Evolutionary conservation across 1,140 invertebrate species (phyloP).

Genomic region (Sycophaga agraensis): DNA sequence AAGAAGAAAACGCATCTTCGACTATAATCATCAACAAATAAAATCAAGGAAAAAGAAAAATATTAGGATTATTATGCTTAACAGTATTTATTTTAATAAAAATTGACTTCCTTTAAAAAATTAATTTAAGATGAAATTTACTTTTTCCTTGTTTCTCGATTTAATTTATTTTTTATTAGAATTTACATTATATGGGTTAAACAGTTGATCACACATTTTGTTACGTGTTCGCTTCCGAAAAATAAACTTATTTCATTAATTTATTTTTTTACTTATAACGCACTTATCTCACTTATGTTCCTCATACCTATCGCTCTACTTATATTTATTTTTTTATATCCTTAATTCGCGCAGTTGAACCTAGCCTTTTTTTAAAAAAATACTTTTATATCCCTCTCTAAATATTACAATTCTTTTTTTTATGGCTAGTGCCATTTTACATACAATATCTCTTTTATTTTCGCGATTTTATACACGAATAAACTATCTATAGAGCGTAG

Average conservation of each 20-base stretch:
- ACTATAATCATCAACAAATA: conserved; percentile 3
- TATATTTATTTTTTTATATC: conserved; percentile 10
- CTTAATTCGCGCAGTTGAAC: conserved; percentile 20
- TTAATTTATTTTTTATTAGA: conserved; percentile 46
- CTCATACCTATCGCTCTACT: conserved; percentile 11
- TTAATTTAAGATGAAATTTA: conserved; percentile 17
- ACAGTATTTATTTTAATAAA: not conserved
- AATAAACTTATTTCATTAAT: conserved; percentile 6
- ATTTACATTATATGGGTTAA: conserved; percentile 42
- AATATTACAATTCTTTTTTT: conserved; percentile 12
- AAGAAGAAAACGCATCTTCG: not conserved
- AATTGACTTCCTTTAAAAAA: conserved; percentile 4
- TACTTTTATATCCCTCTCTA: conserved; percentile 14
- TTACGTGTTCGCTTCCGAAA: conserved; percentile 8
- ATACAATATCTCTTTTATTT: conserved; percentile 5
- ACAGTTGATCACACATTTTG: conserved; percentile 47
- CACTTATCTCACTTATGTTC: conserved; percentile 1
- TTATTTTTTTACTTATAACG: conserved; percentile 5
- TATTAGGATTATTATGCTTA: too few species aligned
- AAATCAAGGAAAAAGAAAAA: conserved; percentile 27
- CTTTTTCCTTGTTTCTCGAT: conserved; percentile 31
- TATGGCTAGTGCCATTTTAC: conserved; percentile 9
- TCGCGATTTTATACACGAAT: conserved; percentile 20
- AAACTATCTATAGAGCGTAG: conserved; percentile 20
- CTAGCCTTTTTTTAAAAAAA: conserved; percentile 21